phyloP scores from a whole-genome alignment of 2,113 vertebrate species.

The Ia io region DNA sequence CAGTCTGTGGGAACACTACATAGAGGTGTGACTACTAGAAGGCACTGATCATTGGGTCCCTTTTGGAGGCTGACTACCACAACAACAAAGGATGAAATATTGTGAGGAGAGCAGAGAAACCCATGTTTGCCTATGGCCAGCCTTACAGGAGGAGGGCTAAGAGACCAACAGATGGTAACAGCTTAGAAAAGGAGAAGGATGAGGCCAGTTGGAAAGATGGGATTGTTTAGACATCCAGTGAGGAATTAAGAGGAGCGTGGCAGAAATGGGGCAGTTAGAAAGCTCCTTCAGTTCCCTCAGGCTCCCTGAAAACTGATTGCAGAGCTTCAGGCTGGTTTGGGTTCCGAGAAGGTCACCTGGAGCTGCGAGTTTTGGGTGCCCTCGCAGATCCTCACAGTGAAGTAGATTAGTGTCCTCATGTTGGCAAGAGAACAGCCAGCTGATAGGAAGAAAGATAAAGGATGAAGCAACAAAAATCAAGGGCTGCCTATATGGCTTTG shows the following conservation, averaged over 20 bases:
- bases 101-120: neutral
- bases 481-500: accelerated
- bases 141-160: neutral
- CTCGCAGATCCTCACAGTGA: too few species aligned
- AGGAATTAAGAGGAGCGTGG: neutral
- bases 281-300: too few species aligned
- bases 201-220: neutral
- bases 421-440: neutral
- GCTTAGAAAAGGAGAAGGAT: neutral
- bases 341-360: neutral
- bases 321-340: neutral
- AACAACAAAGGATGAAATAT: neutral
- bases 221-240: neutral
- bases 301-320: neutral
- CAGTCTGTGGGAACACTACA: neutral
- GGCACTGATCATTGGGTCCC: neutral
- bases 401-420: too few species aligned
- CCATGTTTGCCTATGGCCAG: neutral
- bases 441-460: neutral
- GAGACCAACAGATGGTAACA: neutral
- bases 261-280: neutral
- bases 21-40: neutral
- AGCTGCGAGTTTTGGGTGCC: neutral
- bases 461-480: neutral
- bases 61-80: neutral